Evolutionary conservation across 1,140 invertebrate species (phyloP), one percentile per base, ranked within the genome.

Genomic region (Varroa destructor): DNA sequence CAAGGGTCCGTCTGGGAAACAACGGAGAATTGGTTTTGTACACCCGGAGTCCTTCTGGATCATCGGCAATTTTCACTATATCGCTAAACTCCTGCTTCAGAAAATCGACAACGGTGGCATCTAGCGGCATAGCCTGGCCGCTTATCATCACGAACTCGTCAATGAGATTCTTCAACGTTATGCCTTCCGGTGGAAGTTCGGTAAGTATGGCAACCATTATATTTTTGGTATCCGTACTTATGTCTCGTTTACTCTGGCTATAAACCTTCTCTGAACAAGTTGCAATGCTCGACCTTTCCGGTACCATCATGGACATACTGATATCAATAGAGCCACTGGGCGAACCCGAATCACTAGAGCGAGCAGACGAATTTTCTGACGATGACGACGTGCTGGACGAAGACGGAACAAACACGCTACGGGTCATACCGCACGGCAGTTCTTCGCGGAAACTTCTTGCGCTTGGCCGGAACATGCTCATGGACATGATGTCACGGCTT

Each of bases 261-360:
- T 51, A 51, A 51, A 8, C 3, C 46, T 8, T 51, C 40, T 12
- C 40, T 12, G 61, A 14, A 12, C 46, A 2, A 40, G 14, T 3
- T 14, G 61, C 61, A 37, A 67, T 8, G 40, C 46, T 2, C 61
- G 40, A 43, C 8, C 61, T 8, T 1, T 67, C 61, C 2, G 61
- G 61, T 1, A 67, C 3, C 36, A 58, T 12, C 61, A 67, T 67
- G 12, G 61, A 67, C 14, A 67, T 46, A 8, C 61, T 67, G 10
- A 67, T 67, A 40, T 67, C 61, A 40, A 67, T 46, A 1, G 61
- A 67, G 37, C 61, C 61, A 46, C 40, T 67, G 40, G 61, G 61
- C 40, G 61, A 67, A 25, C 61, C 10, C 5, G 40, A 12, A 51
- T 51, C 46, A 51, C 46, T 51, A 3, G 46, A 51, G 46, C 46